Conservation (phyloP, 2,113 vertebrate species). For the Cichladusa arquata region DNA sequence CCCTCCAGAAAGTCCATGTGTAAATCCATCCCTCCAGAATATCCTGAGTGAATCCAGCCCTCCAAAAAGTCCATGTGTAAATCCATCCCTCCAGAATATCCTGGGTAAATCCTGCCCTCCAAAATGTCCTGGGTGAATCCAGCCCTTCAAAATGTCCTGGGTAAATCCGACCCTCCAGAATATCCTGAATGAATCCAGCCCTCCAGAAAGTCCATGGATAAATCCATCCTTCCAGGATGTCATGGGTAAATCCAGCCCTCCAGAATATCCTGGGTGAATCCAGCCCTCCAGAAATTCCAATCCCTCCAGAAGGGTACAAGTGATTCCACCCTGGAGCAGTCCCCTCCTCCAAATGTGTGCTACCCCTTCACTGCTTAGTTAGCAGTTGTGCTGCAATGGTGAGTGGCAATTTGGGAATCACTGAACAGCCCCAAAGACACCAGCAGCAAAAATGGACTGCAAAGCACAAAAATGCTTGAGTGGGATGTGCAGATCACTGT, state of each 20-base stretch:
- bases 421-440: not conserved
- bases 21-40: not conserved
- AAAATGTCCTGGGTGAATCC: not conserved
- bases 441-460: not conserved
- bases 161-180: no score
- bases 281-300: no score
- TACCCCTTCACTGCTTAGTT: not conserved
- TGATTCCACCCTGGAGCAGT: not conserved
- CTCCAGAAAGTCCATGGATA: no score
- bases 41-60: not conserved
- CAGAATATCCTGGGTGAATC: not conserved
- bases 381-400: not conserved
- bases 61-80: no score
- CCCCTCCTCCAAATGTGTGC: not conserved
- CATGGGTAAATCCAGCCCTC: not conserved
- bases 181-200: no score
- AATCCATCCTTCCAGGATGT: not conserved
- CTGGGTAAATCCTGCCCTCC: not conserved
- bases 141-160: not conserved
- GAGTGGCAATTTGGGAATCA: not conserved
- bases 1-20: rapidly evolving
- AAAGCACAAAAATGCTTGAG: not conserved
- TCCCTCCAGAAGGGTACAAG: not conserved
- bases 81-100: not conserved
- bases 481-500: not conserved